Evolutionary conservation across 1,140 invertebrate genomes (phyloP).

Genomic region (Euura lappo): DNA sequence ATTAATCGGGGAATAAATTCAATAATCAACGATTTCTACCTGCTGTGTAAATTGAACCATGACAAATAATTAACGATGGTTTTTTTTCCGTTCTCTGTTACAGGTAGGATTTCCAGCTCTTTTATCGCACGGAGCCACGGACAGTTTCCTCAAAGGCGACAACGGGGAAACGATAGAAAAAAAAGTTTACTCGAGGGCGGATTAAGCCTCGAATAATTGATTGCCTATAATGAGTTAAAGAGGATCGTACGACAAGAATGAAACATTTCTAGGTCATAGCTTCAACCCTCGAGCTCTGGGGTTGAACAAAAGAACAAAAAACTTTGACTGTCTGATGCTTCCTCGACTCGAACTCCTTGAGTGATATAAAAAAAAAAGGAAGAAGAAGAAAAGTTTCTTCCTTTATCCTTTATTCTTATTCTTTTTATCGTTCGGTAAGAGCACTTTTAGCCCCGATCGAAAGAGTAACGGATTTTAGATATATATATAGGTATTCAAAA

Average conservation of each 20-base stretch:
- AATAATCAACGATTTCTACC: too few species aligned
- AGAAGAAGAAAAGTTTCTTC: too few species aligned
- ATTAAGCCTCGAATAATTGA: constrained; percentile 49
- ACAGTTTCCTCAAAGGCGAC: background rate
- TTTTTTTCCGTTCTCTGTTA: background rate
- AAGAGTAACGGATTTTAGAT: too few species aligned
- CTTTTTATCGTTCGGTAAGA: too few species aligned
- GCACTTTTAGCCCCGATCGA: too few species aligned
- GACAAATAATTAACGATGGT: background rate
- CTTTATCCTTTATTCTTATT: too few species aligned
- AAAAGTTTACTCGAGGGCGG: background rate
- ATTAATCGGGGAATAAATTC: too few species aligned
- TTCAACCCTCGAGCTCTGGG: background rate
- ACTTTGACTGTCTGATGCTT: background rate
- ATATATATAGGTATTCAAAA: too few species aligned
- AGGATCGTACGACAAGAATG: constrained; percentile 32
- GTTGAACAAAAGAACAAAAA: background rate
- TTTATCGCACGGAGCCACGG: too few species aligned
- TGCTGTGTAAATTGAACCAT: too few species aligned
- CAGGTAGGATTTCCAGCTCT: background rate
- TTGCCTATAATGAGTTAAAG: constrained; percentile 60
- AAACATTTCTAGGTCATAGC: constrained; percentile 2
- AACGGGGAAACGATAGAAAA: background rate
- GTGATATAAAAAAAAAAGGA: background rate
- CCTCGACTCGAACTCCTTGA: background rate